Percentiles rank a stretch among this genome's conserved stretches.
Conservation (phyloP, 2,113 vertebrate genomes). For the Sapayoa aenigma region DNA sequence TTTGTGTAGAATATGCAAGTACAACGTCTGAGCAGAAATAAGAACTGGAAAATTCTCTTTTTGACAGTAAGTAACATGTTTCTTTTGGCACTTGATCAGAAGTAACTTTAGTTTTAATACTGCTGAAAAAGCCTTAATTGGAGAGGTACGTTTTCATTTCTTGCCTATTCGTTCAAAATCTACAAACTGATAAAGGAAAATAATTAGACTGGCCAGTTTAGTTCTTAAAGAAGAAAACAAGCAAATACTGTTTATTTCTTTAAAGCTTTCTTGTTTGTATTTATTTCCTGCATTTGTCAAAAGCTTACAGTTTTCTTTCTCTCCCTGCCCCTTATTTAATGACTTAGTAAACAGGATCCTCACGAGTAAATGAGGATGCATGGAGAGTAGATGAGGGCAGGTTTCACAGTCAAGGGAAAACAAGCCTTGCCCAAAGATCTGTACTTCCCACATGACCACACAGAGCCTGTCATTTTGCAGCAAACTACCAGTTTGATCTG, state of each 20-base stretch:
- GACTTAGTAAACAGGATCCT: neutral
- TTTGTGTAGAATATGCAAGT: neutral
- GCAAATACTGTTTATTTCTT: neutral
- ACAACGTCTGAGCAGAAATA: neutral
- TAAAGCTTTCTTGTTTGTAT: neutral
- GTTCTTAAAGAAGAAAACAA: neutral
- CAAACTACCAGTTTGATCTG: neutral
- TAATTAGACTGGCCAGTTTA: neutral
- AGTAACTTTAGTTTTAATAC: neutral
- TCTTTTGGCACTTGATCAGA: neutral
- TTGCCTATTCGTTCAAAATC: neutral
- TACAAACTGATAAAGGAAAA: neutral
- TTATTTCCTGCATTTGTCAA: neutral
- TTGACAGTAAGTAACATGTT: neutral
- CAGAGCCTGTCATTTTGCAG: neutral
- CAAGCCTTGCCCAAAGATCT: neutral
- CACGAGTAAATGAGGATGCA: neutral
- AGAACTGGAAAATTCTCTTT: neutral
- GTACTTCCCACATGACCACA: neutral
- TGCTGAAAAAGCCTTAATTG: neutral
- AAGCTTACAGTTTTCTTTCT: neutral
- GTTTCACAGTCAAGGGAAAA: neutral
- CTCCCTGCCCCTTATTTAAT: neutral
- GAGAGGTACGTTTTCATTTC: neutral
- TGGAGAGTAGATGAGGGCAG: neutral